Evolutionary conservation across 2,888 invertebrate genomes (phyloP), one percentile per base, ranked within the genome.

Genomic region (Clistopyga incitator): DNA sequence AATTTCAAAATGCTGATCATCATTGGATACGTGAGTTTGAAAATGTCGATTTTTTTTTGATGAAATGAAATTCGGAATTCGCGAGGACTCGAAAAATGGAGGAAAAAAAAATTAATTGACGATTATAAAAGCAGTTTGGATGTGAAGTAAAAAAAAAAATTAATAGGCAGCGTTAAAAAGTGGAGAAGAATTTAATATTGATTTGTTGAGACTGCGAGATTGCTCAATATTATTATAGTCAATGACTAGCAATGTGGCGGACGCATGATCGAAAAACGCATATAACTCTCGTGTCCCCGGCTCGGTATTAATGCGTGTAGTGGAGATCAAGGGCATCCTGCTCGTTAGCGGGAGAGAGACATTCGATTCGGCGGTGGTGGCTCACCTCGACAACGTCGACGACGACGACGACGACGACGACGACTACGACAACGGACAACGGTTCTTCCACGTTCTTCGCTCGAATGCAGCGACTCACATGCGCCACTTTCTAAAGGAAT

Each of bases 401-500:
- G n/a, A 61, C 59, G 8, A 61, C 34, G 34, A 8, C 8, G 8
- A 8, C 15, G 29, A 61, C 18, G 15, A 29, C 50, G 56, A 68
- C 45, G 6, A 25, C 59, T 29, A 70, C 78, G 47, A 67, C 45
- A 47, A 67, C 67, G 45, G 47, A 45, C 42, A 78, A 81, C 81
- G 68, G 52, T 61, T 77, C 82, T 83, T 80, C 77, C 76, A 79
- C 75, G 79, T 81, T 71, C 64, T 79, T 84, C 65, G 59, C 59
- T 76, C 82, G 81, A 65, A 77, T 83, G 84, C 78, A 84, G 78
- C 85, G 50, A 42, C 75, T 72, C 78, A 68, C 80, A 75, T 77
- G 83, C 61, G 82, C 83, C 83, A 86, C 88, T 89, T 89, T 90
- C 88, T 88, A 88, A 88, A 87, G 86, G 86, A 86, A 78, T 82